Percentiles rank a stretch among this genome's conserved stretches.
Conservation (phyloP, 2,113 vertebrate species). For the Uropsilus gracilis region DNA sequence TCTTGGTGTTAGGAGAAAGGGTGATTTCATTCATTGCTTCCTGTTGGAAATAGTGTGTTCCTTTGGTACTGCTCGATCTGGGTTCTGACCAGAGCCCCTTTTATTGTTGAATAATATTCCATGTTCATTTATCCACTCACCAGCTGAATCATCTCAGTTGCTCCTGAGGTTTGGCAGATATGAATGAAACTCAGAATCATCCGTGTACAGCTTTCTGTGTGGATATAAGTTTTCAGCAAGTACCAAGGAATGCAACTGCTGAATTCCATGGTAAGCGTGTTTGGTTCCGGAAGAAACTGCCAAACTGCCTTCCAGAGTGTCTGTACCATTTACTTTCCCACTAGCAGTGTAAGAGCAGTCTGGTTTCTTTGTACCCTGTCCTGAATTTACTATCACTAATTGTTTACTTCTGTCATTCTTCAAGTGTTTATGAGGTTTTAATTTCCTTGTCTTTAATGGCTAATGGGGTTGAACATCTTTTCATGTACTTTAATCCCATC, state of each 20-base stretch:
- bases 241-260: not conserved
- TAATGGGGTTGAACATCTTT: not conserved
- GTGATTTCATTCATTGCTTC: no score
- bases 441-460: not conserved
- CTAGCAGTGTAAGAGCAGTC: not conserved
- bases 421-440: not conserved
- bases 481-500: not conserved
- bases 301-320: no score
- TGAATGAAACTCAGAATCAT: not conserved
- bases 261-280: not conserved
- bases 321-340: no score
- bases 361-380: not conserved
- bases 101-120: not conserved
- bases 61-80: no score
- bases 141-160: not conserved
- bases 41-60: no score
- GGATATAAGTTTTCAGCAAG: not conserved
- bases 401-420: not conserved
- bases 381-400: not conserved
- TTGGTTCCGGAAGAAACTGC: not conserved
- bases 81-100: no score
- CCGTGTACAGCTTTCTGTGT: not conserved
- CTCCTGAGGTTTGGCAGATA: not conserved
- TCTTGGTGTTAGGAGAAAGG: no score
- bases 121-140: not conserved